Percentiles rank a stretch among this genome's conserved stretches.
Evolutionary conservation across 2,888 invertebrate genomes (phyloP).

Genomic region (Tiliacea aurago): DNA sequence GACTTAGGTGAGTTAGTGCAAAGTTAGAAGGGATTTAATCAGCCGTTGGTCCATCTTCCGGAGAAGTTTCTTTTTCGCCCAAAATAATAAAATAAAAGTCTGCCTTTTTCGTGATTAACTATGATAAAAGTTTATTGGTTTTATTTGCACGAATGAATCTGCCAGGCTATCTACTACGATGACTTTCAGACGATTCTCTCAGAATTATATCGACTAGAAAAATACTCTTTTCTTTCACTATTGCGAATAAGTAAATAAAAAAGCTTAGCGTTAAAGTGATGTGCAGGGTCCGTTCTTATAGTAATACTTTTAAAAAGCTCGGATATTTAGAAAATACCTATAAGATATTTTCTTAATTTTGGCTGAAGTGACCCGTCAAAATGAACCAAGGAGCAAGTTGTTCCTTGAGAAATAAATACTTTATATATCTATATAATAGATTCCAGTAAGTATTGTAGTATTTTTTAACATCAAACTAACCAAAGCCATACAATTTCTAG

Average conservation of each 20-base stretch:
- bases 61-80: conserved; percentile 38
- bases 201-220: conserved; percentile 15
- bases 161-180: conserved; percentile 18
- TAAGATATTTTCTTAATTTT: conserved; percentile 15
- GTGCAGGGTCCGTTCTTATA: conserved; percentile 11
- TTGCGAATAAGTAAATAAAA: conserved; percentile 3
- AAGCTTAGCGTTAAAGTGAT: conserved; percentile 17
- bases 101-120: conserved; percentile 41
- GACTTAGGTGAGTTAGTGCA: conserved; percentile 38
- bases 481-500: conserved; percentile 27
- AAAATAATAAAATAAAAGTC: conserved; percentile 53
- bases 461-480: neutral
- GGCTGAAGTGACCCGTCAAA: conserved; percentile 19
- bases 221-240: conserved; percentile 1
- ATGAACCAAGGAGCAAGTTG: neutral
- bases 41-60: conserved; percentile 41
- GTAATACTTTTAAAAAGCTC: conserved; percentile 27
- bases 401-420: neutral
- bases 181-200: conserved; percentile 17
- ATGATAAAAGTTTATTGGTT: conserved; percentile 46
- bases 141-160: conserved; percentile 45
- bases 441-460: neutral
- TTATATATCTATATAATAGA: conserved; percentile 5
- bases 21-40: conserved; percentile 49
- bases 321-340: conserved; percentile 8